Conservation (phyloP, 2,797 vertebrate genomes). For the Anniella stebbinsi region DNA sequence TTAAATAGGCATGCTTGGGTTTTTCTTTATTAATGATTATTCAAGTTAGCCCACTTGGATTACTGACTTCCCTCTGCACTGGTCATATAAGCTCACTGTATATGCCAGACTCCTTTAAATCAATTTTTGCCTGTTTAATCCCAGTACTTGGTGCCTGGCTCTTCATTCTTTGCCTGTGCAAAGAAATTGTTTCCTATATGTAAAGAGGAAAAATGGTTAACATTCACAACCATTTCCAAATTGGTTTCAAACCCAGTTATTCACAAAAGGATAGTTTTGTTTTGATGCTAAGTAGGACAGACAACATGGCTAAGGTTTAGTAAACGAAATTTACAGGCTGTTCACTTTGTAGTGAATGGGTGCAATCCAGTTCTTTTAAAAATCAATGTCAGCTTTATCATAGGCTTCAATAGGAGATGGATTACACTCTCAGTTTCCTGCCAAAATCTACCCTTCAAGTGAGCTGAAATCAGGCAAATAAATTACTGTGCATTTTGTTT, state of each 20-base stretch:
- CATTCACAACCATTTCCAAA: conserved; percentile 41
- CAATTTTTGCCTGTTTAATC: not conserved
- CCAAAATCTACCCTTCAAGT: conserved; percentile 38
- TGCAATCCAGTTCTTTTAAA: conserved; percentile 39
- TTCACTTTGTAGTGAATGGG: conserved; percentile 31
- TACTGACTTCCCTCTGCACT: not conserved
- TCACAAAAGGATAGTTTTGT: conserved; percentile 34
- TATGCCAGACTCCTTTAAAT: not conserved
- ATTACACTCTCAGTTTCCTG: conserved; percentile 42
- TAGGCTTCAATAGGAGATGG: conserved; percentile 39
- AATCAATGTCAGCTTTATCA: conserved; percentile 44
- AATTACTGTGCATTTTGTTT: conserved; percentile 22
- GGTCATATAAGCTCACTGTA: not conserved
- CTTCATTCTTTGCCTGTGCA: not conserved
- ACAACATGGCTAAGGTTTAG: conserved; percentile 28
- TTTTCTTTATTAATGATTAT: not conserved
- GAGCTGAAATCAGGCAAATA: conserved; percentile 30
- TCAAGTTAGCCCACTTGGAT: not conserved
- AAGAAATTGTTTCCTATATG: conserved; percentile 18
- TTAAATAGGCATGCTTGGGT: not conserved
- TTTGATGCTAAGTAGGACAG: conserved; percentile 39
- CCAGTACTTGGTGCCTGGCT: not conserved
- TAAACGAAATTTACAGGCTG: conserved; percentile 38
- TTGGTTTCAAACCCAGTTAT: conserved; percentile 40
- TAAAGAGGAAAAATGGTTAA: conserved; percentile 11